A percentile compares a stretch with the other conserved stretches of the same genome.
phyloP scores from a whole-genome alignment of 2,113 vertebrate species.

The Raphicerus campestris region DNA sequence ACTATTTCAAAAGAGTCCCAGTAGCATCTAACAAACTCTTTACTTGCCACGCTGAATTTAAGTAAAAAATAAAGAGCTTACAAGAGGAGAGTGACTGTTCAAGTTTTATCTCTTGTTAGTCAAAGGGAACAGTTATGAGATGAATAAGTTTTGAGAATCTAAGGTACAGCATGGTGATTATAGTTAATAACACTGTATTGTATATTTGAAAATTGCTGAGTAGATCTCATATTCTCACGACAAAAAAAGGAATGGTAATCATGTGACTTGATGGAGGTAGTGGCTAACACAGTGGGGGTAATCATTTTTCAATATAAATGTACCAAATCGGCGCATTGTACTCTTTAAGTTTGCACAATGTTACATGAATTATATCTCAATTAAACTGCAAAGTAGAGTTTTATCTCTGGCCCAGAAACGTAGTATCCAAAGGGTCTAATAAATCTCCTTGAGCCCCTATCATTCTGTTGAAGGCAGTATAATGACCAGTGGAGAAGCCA shows the following conservation, averaged over 20 bases:
- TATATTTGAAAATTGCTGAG: background rate
- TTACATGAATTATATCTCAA: background rate
- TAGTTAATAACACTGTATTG: background rate
- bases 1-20: conserved; percentile 5
- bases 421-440: background rate
- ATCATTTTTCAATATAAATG: background rate
- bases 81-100: background rate
- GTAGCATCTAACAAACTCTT: conserved; percentile 20
- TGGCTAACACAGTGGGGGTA: background rate
- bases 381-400: background rate
- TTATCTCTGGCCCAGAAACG: background rate
- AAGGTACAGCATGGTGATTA: background rate
- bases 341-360: background rate
- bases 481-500: background rate
- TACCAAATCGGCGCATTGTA: background rate
- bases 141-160: background rate
- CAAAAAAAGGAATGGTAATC: background rate
- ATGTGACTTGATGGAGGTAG: background rate
- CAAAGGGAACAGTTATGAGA: background rate
- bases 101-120: background rate
- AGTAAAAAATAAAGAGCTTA: conserved; percentile 29
- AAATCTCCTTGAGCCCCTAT: background rate
- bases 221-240: background rate
- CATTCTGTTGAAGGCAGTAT: background rate
- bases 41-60: background rate